Conservation (phyloP, 2,113 vertebrate genomes). For the Bostrychus sinensis region DNA sequence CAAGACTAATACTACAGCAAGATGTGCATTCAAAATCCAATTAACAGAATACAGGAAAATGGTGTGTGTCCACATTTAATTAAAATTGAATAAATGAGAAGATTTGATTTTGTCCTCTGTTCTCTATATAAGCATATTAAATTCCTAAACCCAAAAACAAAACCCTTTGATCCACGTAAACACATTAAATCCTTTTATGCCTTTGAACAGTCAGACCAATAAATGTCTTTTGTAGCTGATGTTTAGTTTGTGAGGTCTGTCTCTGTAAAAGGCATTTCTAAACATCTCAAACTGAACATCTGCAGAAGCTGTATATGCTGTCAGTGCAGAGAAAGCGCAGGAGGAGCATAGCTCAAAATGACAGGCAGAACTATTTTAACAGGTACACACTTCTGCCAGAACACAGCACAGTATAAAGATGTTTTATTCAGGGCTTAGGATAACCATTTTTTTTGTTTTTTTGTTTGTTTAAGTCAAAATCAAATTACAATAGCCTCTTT, state of each 20-base stretch:
- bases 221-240: constrained; percentile 14
- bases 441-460: background rate
- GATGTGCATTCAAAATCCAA: background rate
- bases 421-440: background rate
- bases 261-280: constrained; percentile 20
- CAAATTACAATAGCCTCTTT: no score
- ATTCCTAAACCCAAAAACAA: background rate
- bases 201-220: constrained; percentile 12
- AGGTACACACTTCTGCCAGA: constrained; percentile 15
- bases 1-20: background rate
- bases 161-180: constrained; percentile 15
- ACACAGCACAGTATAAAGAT: background rate
- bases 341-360: constrained; percentile 50
- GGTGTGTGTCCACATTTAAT: background rate
- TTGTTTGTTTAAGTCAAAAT: background rate
- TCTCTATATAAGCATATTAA: constrained; percentile 16
- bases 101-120: background rate
- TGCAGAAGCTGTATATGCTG: constrained; percentile 42
- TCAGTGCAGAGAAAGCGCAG: constrained; percentile 4
- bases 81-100: background rate
- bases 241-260: constrained; percentile 8
- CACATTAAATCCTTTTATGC: constrained; percentile 9
- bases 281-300: constrained; percentile 45
- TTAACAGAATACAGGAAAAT: no score
- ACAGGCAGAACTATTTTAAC: constrained; percentile 31